Evolutionary conservation across 2,888 invertebrate species (phyloP).

Genomic region (Heliothis peltigera): DNA sequence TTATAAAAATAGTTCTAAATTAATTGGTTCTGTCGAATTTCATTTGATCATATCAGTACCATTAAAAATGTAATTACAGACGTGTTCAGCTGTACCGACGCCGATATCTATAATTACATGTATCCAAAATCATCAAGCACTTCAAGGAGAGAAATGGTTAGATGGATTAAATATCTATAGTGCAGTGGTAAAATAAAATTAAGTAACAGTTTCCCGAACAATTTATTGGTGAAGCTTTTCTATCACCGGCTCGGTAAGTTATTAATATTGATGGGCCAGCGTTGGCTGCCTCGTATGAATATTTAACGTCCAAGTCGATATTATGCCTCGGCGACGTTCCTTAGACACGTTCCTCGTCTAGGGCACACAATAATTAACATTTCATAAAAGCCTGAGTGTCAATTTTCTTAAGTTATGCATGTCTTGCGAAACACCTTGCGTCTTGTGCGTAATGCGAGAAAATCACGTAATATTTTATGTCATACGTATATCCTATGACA

Average conservation of each 20-base stretch:
- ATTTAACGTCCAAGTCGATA: slow-evolving; percentile 76
- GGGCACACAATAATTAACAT: slow-evolving; percentile 63
- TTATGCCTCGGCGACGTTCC: slow-evolving; percentile 68
- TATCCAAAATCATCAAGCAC: slow-evolving; percentile 23
- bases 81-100: slow-evolving; percentile 29
- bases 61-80: slow-evolving; percentile 53
- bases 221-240: slow-evolving; percentile 73
- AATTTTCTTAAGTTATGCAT: slow-evolving; percentile 50
- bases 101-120: slow-evolving; percentile 42
- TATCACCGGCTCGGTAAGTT: slow-evolving; percentile 73
- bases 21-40: slow-evolving; percentile 49
- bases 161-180: slow-evolving; percentile 5
- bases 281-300: slow-evolving; percentile 78
- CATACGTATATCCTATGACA: no score
- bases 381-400: slow-evolving; percentile 47
- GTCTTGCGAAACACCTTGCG: slow-evolving; percentile 24
- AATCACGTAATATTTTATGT: slow-evolving; percentile 23
- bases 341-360: slow-evolving; percentile 63
- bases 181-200: slow-evolving; percentile 52
- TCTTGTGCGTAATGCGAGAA: slow-evolving; percentile 20
- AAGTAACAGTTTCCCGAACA: slow-evolving; percentile 65
- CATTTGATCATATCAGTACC: slow-evolving; percentile 54
- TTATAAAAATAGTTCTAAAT: slow-evolving; percentile 41
- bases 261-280: slow-evolving; percentile 81
- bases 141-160: slow-evolving; percentile 24